Conservation (phyloP, 1,140 invertebrate species). For the Drosophila rhopaloa region DNA sequence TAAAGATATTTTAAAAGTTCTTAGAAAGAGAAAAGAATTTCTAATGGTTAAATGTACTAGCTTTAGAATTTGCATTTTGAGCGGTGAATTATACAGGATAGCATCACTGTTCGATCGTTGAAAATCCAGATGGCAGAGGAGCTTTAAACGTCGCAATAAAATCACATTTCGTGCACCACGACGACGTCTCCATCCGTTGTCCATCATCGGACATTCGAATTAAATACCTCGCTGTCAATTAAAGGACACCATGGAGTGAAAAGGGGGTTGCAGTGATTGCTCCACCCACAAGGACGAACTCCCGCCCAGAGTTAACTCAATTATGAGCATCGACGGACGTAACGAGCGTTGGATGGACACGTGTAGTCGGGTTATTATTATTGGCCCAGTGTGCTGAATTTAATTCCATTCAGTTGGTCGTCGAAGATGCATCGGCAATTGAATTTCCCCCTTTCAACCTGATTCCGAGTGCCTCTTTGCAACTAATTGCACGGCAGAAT, state of each 20-base stretch:
- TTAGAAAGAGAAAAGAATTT: no score
- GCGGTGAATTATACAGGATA: neutral
- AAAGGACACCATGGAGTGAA: conserved; percentile 30
- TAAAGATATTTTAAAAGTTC: no score
- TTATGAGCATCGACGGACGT: conserved; percentile 59
- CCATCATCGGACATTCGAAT: conserved; percentile 50
- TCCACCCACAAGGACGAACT: conserved; percentile 11
- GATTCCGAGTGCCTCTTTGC: conserved; percentile 23
- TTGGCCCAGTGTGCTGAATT: conserved; percentile 51
- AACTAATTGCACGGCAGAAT: conserved; percentile 42
- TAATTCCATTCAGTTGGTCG: conserved; percentile 75
- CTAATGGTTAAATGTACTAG: no score
- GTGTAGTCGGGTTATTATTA: conserved; percentile 61
- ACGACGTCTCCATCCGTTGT: conserved; percentile 27
- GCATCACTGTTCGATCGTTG: conserved; percentile 6
- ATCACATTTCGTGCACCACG: conserved; percentile 46
- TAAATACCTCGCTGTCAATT: conserved; percentile 68
- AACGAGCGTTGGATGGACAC: conserved; percentile 56
- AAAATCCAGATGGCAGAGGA: conserved; percentile 1
- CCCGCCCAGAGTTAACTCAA: conserved; percentile 43
- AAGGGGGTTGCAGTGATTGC: conserved; percentile 26
- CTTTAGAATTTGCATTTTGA: neutral
- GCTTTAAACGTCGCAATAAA: conserved; percentile 46
- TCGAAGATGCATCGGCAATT: conserved; percentile 49
- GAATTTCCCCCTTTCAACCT: conserved; percentile 2